These are phyloP conservation scores for Petroica traversi DNA, from an alignment of 2,113 vertebrate genomes.

Conservation along the genomic window DNA sequence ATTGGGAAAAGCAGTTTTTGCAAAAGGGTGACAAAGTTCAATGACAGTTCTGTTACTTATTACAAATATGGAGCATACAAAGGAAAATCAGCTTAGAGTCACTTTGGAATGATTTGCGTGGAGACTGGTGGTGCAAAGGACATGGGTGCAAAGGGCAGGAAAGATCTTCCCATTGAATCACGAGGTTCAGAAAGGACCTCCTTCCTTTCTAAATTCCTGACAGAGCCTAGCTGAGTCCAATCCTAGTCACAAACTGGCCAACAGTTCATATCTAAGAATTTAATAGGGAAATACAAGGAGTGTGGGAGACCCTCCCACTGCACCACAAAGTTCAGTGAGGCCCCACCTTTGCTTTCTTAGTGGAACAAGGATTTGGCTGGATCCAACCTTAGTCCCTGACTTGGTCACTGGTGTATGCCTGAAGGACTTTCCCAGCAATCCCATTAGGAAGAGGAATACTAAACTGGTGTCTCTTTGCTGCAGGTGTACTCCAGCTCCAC, in stretches of 20 bases:
- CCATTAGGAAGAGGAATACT: background rate
- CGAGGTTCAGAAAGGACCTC: background rate
- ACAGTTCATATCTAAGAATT: background rate
- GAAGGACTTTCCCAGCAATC: background rate
- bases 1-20: background rate
- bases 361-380: background rate
- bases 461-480: background rate
- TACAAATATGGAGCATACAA: background rate
- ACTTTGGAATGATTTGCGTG: background rate
- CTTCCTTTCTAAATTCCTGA: background rate
- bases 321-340: background rate
- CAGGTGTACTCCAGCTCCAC: constrained; percentile 80
- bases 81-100: background rate
- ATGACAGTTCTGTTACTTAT: background rate
- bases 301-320: background rate
- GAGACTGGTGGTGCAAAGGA: background rate
- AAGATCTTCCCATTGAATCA: background rate
- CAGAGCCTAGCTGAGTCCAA: background rate
- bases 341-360: too few species aligned
- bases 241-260: background rate
- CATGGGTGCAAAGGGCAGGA: background rate
- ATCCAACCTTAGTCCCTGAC: background rate
- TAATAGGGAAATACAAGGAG: background rate
- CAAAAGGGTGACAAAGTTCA: background rate
- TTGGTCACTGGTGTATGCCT: background rate